Conservation (phyloP, 2,113 vertebrate species). For the Beaufortia kweichowensis region DNA sequence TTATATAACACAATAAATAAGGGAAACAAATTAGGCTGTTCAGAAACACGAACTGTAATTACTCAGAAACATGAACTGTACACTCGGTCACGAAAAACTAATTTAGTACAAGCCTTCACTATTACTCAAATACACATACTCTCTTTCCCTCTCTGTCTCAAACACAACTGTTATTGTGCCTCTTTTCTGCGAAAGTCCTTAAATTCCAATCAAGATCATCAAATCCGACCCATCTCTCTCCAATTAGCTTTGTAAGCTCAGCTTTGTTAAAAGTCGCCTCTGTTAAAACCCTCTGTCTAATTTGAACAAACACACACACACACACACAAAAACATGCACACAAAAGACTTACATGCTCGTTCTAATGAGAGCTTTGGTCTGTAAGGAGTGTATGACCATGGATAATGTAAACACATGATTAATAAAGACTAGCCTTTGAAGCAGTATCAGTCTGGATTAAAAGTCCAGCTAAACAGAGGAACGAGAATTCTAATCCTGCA, state of each 20-base stretch:
- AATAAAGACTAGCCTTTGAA: slow-evolving; percentile 74
- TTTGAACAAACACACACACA: slow-evolving; percentile 35
- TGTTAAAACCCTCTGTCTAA: slow-evolving; percentile 31
- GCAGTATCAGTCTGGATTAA: slow-evolving; percentile 69
- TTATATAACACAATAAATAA: background rate
- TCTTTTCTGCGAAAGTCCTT: slow-evolving; percentile 13
- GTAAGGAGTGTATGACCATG: slow-evolving; percentile 65
- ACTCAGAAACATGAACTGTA: background rate
- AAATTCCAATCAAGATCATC: slow-evolving; percentile 38
- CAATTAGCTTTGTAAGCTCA: slow-evolving; percentile 49
- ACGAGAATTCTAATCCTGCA: slow-evolving; percentile 58
- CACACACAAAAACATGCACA: slow-evolving; percentile 7
- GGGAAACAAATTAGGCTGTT: background rate
- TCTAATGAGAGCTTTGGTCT: slow-evolving; percentile 61
- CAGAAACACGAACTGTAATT: slow-evolving; percentile 1
- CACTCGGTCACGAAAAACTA: background rate
- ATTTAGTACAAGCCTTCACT: background rate
- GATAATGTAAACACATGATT: slow-evolving; percentile 78
- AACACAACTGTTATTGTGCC: slow-evolving; percentile 15
- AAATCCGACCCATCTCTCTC: slow-evolving; percentile 34
- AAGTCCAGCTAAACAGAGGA: slow-evolving; percentile 54
- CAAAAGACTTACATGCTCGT: slow-evolving; percentile 48
- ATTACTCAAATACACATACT: background rate
- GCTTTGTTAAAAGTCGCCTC: slow-evolving; percentile 45
- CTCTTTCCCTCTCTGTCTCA: background rate